These are phyloP conservation scores for Dreissena polymorpha DNA, from an alignment of 1,140 invertebrate species.

Conservation along the genomic window DNA sequence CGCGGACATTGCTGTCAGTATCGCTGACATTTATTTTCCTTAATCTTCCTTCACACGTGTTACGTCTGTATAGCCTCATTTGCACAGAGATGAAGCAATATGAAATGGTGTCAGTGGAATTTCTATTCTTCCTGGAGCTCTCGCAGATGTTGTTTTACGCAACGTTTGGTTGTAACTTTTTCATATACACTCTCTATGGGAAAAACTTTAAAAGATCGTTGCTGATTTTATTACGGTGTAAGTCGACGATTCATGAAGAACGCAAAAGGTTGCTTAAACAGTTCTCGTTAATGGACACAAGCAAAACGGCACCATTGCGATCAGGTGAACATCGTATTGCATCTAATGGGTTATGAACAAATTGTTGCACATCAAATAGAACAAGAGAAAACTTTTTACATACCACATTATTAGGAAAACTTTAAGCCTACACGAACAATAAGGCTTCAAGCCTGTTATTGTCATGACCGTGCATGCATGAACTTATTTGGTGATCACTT, in stretches of 20 bases:
- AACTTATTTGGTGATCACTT: too few species aligned
- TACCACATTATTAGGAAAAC: too few species aligned
- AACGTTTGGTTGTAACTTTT: constrained; percentile 48
- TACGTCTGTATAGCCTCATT: constrained; percentile 70
- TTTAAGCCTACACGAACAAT: too few species aligned
- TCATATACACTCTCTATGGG: constrained; percentile 45
- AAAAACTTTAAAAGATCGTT: constrained; percentile 39
- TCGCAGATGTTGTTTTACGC: constrained; percentile 36
- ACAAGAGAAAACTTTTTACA: too few species aligned
- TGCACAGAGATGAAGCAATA: background rate
- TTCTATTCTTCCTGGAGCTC: constrained; percentile 33
- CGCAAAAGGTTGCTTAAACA: background rate
- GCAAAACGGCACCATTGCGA: too few species aligned
- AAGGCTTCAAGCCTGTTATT: too few species aligned
- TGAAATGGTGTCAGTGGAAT: background rate
- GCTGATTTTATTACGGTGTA: constrained; percentile 4
- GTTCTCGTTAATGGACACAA: background rate
- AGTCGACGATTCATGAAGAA: background rate
- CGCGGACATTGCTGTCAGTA: constrained; percentile 90
- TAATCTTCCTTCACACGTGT: constrained; percentile 84
- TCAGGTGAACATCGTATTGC: too few species aligned
- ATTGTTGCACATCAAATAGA: too few species aligned
- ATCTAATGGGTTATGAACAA: too few species aligned
- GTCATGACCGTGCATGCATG: too few species aligned
- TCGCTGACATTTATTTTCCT: constrained; percentile 89